These are phyloP conservation scores for Tetramorium alpestre DNA, from an alignment of 1,140 invertebrate species.

Conservation along the genomic window DNA sequence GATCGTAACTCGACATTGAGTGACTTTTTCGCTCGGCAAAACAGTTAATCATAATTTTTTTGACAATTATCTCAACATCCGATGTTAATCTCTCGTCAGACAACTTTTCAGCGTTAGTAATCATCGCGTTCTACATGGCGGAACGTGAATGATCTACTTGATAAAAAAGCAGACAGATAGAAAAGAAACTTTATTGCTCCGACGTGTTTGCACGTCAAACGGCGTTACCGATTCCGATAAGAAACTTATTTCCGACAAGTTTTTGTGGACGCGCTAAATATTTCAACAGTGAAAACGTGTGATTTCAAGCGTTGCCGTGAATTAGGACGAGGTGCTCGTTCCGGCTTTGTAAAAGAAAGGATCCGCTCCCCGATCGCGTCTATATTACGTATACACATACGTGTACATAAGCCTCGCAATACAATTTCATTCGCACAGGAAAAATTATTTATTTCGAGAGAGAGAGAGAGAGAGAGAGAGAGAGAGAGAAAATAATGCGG, in stretches of 20 bases:
- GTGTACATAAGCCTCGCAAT: neutral
- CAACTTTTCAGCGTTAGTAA: neutral
- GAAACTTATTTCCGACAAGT: neutral
- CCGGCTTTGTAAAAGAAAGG: neutral
- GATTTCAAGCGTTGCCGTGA: neutral
- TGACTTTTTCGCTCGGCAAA: neutral
- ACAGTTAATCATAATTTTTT: slow-evolving; percentile 7
- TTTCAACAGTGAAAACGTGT: slow-evolving; percentile 22
- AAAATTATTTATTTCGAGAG: neutral
- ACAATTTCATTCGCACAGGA: neutral
- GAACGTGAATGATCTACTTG: neutral
- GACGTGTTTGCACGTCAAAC: neutral
- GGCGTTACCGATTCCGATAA: slow-evolving; percentile 8
- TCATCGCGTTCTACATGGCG: neutral
- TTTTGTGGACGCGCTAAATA: neutral
- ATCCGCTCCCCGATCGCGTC: neutral
- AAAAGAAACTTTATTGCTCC: neutral
- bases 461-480: neutral
- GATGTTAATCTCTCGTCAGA: neutral
- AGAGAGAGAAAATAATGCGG: neutral
- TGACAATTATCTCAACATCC: neutral
- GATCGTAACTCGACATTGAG: neutral
- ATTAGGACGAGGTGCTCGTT: neutral
- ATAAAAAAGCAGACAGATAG: neutral
- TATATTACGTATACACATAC: neutral